These are phyloP conservation scores for Agonopterix alstromeriana DNA, from an alignment of 2,888 invertebrate species.

Conservation along the genomic window DNA sequence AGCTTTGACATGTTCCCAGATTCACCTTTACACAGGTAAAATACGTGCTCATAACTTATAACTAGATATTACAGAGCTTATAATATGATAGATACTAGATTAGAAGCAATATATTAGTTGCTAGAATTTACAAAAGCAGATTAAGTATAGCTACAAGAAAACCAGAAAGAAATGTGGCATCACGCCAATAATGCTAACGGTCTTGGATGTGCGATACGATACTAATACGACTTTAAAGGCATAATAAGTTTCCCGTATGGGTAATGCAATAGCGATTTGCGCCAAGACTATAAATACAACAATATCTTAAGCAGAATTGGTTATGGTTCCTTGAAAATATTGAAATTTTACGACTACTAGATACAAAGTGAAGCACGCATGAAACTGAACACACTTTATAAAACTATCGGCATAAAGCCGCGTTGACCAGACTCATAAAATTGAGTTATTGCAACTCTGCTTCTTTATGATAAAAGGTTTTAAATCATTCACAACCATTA, in stretches of 20 bases:
- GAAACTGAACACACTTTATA: conserved; percentile 43
- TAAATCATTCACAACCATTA: conserved; percentile 74
- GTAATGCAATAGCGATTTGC: conserved; percentile 40
- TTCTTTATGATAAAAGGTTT: conserved; percentile 74
- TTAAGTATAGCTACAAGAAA: conserved; percentile 22
- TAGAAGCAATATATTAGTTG: conserved; percentile 21
- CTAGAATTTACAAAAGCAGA: conserved; percentile 30
- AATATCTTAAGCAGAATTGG: conserved; percentile 23
- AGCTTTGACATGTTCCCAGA: conserved; percentile 93
- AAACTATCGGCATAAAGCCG: conserved; percentile 61
- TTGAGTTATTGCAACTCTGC: conserved; percentile 70
- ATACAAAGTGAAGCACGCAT: conserved; percentile 44
- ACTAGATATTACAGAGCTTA: conserved; percentile 1
- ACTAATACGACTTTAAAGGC: conserved; percentile 64
- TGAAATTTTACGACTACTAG: conserved; percentile 47
- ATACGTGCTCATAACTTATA: background rate
- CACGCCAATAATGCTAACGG: conserved; percentile 55
- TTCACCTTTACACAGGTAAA: conserved; percentile 88
- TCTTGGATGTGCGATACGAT: conserved; percentile 43
- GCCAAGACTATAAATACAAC: conserved; percentile 46
- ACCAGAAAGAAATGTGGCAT: conserved; percentile 48
- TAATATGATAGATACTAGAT: background rate
- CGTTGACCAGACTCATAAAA: conserved; percentile 72
- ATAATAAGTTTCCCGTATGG: conserved; percentile 47
- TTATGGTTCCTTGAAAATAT: conserved; percentile 34